These are phyloP conservation scores for Rhagologus leucostigma DNA, from an alignment of 2,113 vertebrate genomes.

Conservation along the genomic window DNA sequence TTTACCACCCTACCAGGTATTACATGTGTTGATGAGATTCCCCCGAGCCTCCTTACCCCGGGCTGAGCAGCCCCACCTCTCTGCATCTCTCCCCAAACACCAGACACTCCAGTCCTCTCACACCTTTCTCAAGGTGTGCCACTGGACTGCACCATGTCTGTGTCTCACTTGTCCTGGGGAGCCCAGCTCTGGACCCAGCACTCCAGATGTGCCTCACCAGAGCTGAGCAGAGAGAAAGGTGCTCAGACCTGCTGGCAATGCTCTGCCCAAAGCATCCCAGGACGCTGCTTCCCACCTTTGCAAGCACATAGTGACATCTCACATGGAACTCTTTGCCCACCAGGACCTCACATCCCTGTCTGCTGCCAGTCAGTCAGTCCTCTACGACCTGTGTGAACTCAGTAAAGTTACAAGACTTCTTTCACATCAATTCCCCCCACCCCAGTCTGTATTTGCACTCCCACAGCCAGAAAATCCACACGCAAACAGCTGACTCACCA, in stretches of 20 bases:
- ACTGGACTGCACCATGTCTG: neutral
- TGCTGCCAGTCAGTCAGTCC: neutral
- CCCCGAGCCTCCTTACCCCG: neutral
- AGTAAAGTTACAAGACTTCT: neutral
- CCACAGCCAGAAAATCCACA: neutral
- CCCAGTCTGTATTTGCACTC: neutral
- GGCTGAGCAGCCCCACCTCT: neutral
- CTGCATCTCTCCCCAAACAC: neutral
- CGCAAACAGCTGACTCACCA: neutral
- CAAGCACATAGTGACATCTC: neutral
- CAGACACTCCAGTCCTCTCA: neutral
- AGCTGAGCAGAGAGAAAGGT: neutral
- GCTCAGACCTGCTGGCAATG: neutral
- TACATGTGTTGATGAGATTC: neutral
- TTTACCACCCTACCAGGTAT: neutral
- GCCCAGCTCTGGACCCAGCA: neutral
- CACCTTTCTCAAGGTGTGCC: neutral
- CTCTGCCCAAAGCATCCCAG: neutral
- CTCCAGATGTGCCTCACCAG: neutral
- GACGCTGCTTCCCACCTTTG: neutral
- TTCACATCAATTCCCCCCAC: neutral
- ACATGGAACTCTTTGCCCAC: neutral
- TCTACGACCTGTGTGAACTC: neutral
- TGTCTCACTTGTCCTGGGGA: neutral
- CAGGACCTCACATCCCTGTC: accelerated